Evolutionary conservation across 2,888 invertebrate genomes (phyloP), one percentile per base, ranked within the genome.

Genomic region (Tromatobia lineatoria): DNA sequence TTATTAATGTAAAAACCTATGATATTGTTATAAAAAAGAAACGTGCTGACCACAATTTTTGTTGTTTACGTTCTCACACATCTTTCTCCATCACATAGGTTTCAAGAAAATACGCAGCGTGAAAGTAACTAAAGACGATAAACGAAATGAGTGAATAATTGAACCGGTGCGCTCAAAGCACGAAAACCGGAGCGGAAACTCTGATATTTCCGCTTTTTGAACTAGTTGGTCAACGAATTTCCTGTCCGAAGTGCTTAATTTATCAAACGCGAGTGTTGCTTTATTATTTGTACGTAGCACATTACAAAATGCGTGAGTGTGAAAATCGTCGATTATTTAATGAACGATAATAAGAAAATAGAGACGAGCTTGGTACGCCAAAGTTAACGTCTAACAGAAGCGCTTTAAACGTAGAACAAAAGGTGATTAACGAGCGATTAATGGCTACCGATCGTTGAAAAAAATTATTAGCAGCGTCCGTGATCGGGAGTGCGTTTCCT

Each of bases 401-500:
- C 70, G 61, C 67, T 67, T 70, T 59, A 15, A 75, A 74, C 57
- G 79, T 66, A 61, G 20, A 64, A 74, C 23, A 71, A 71, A 64
- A 79, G 73, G 66, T 59, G 18, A 23, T 15, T 54, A 73, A 64
- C 52, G 47, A 38, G 23, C 23, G 47, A 67, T 34, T 47, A 23
- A 59, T 34, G 18, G 67, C 54, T 18, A 42, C 15, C 18, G 15
- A 69, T 69, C 20, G 23, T 69, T 47, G 52, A 71, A 61, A 64
- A 54, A 61, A 50, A 67, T 47, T 25, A 74, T 94, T 96, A 98
- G 95, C 98, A 97, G 78, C 96, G 96, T 88, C 98, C 97, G 91
- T 97, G 96, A 94, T 99, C 99, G 84, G 97, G 97, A 0, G 96
- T 96, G 85, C 99, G 96, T 91, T 96, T 96, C 87, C 98, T 96